Conservation (phyloP, 1,140 invertebrate species). For the Bombus terrestris region DNA sequence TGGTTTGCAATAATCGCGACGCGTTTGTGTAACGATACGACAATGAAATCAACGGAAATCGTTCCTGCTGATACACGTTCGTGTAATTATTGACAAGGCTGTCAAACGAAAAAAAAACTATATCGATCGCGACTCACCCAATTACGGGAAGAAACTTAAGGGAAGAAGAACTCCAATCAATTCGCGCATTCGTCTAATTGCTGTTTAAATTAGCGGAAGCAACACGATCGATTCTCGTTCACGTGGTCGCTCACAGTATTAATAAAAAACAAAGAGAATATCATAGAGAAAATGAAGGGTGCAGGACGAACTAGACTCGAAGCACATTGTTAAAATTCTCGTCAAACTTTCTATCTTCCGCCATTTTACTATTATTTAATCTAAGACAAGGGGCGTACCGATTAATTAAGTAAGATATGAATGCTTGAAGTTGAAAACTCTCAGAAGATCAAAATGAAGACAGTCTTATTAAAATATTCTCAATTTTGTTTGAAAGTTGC, state of each 20-base stretch:
- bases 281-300: neutral
- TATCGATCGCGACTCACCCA: neutral
- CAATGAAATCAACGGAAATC: constrained; percentile 8
- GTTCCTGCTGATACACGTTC: neutral
- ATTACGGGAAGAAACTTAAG: neutral
- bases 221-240: neutral
- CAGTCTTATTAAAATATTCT: neutral
- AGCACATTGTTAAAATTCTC: neutral
- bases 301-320: neutral
- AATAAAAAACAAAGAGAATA: neutral
- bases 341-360: neutral
- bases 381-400: neutral
- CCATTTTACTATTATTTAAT: neutral
- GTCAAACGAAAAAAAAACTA: neutral
- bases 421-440: neutral
- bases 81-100: neutral
- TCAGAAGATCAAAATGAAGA: neutral
- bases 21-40: neutral
- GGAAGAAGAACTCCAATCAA: constrained; percentile 13
- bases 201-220: neutral
- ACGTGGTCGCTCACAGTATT: neutral
- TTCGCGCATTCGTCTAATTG: neutral
- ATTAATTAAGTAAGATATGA: neutral
- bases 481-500: neutral
- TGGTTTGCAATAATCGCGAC: neutral